phyloP scores from a whole-genome alignment of 1,140 invertebrate species.

The Cydia pomonella region DNA sequence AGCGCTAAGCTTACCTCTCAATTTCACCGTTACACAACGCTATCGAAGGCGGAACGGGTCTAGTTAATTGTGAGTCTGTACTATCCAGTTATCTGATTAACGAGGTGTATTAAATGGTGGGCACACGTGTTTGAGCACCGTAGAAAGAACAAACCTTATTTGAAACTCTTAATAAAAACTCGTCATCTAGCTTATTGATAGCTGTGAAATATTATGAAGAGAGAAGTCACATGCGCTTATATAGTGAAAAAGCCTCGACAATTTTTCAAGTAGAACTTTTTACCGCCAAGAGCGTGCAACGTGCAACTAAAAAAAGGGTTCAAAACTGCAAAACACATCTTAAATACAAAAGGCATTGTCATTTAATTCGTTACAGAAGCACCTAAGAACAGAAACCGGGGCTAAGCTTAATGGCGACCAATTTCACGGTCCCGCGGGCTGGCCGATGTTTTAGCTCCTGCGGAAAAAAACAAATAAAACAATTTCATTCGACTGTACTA shows the following conservation, averaged over 20 bases:
- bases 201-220: too few relatives aligned
- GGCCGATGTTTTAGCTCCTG: background rate
- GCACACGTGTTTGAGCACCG: too few relatives aligned
- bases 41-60: background rate
- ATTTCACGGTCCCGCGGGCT: background rate
- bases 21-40: background rate
- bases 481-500: conserved; percentile 17
- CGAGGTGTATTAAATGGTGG: background rate
- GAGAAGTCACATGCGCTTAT: too few relatives aligned
- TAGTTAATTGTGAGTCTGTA: background rate
- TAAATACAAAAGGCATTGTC: background rate
- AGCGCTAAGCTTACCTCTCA: background rate
- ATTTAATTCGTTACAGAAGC: conserved; percentile 7
- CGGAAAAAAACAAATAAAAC: conserved; percentile 14
- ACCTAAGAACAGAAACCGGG: background rate
- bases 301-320: too few relatives aligned
- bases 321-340: too few relatives aligned
- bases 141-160: too few relatives aligned
- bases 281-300: too few relatives aligned
- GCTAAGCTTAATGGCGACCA: conserved; percentile 18
- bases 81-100: conserved; percentile 5
- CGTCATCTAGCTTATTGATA: too few relatives aligned
- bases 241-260: too few relatives aligned
- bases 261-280: too few relatives aligned
- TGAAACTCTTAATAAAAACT: too few relatives aligned